Conservation (phyloP, 2,888 invertebrate genomes). For the Drosophila pseudotalamancana region DNA sequence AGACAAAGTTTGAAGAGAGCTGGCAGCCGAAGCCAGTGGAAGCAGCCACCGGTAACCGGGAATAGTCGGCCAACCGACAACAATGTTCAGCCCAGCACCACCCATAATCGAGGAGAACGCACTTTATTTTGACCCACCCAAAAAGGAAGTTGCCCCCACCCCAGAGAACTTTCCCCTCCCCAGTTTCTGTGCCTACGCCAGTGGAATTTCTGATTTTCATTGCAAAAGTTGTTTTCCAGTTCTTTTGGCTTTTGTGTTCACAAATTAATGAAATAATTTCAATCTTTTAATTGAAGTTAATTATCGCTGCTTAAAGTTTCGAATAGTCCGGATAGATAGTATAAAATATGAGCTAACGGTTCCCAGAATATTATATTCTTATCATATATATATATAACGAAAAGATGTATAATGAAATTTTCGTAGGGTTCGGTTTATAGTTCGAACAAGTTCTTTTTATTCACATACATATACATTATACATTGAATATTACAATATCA, state of each 20-base stretch:
- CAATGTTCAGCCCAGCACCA: slow-evolving; percentile 36
- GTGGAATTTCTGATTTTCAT: slow-evolving; percentile 41
- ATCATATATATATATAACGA: too few species aligned
- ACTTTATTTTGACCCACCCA: slow-evolving; percentile 42
- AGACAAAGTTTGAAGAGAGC: slow-evolving; percentile 17
- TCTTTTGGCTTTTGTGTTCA: slow-evolving; percentile 47
- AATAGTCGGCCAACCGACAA: slow-evolving; percentile 36
- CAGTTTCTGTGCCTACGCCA: background rate
- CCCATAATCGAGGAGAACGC: slow-evolving; percentile 36
- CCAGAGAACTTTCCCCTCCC: background rate
- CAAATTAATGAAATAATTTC: slow-evolving; percentile 75
- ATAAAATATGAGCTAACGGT: slow-evolving; percentile 9
- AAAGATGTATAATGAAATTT: too few species aligned
- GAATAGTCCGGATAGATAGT: background rate
- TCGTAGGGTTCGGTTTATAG: too few species aligned
- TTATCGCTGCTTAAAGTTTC: slow-evolving; percentile 30
- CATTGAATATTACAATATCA: too few species aligned
- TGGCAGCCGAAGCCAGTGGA: background rate
- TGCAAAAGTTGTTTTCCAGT: slow-evolving; percentile 36
- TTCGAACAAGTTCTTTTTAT: too few species aligned
- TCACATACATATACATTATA: too few species aligned
- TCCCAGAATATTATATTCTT: too few species aligned
- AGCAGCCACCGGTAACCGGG: slow-evolving; percentile 18
- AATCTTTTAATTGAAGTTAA: slow-evolving; percentile 74
- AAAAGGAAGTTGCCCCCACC: slow-evolving; percentile 1